Base-by-base conservation (phyloP, 2,113 vertebrate genomes). In the Myiozetetes cayanensis region DNA sequence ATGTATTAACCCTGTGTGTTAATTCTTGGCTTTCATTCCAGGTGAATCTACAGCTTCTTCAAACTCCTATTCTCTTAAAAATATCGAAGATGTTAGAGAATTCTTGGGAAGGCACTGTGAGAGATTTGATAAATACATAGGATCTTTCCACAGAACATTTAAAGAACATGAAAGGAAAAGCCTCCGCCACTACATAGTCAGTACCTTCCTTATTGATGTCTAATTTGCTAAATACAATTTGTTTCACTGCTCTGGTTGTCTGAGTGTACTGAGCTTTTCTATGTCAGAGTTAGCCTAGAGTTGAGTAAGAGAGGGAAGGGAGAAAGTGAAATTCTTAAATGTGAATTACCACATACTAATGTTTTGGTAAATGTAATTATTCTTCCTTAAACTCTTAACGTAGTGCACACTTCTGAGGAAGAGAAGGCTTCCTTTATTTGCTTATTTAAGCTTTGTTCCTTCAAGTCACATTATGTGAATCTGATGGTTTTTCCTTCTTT, bases 141-240 rank as follows among this genome's bases (percentile, higher is more conserved):
- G 96, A 10, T 96, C 97, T 77, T 99, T 99, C 98, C 97, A 98
- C 30, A 98, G 98, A 85, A 93, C 96, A 1, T 99, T 99, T 95
- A 99, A 98, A 87, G 99, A 99, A 49, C 98, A 99, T 9, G 99
- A 99, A 96, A 98, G 98, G 73, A 99, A 99, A 95, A 98, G 98
- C 81, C 98, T 99, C 10, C 98, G 99, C 19, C 98, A 99, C 90
- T 99, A 99, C 98, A 99, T 99, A 96, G 99, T 99, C 93, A 98
- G 97, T 98, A 91, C 81, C 93, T 35, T 67, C 9, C 27, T 68
- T 39, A 68, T 27, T n/a, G 31, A 14, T 74, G 41, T 21, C 58
- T 68, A 11, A 65, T 43, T 89, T 85, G 12, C 49, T 89, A 9
- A 52, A 37, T 43, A 17, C 14, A 47, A 33, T 44, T 87, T 6